Base-by-base conservation (phyloP, 2,797 vertebrate genomes). In the Sarcophilus harrisii region DNA sequence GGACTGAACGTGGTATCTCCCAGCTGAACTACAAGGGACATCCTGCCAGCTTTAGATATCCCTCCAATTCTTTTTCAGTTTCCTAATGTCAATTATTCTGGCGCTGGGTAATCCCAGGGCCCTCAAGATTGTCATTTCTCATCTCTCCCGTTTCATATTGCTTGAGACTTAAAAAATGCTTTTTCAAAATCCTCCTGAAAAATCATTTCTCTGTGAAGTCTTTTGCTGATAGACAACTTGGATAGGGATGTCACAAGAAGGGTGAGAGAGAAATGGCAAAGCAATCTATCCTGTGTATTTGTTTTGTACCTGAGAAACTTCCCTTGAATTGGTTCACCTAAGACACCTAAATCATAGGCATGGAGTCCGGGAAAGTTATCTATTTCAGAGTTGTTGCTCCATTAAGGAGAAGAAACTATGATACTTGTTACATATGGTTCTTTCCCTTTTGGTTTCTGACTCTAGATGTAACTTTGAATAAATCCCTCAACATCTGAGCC, bases 271-370 rank as follows among this genome's bases (percentile, higher is more conserved):
- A 87, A 21, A 29, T 13, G 52, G 91, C 57, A 24, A 81, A 58
- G 92, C 95, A 93, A 66, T 28, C 54, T n/a, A 8, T 1, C 29
- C 59, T 95, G 4, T 96, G 93, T 96, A 90, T 12, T 92, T 87
- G 94, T 95, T 91, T 95, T 89, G 21, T 96, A 38, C 27, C 32
- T 66, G 49, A 38, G 6, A 49, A 95, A 93, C 92, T 93, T 21
- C 73, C 14, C 95, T 97, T 96, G 92, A 94, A 94, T 55, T n/a
- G 81, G 94, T 95, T 93, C 49, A 94, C 28, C 89, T 93, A 91
- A 91, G 16, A 49, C 62, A 4, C 38, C 92, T 93, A 90, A 91
- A 92, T 93, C 14, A 6, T 49, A 87, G 93, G 30, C 95, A 28
- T 92, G 91, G 91, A 92, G 24, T 96, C n/a, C 32, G 96, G 66